Conservation (phyloP, 2,888 invertebrate species). For the Omphaloscelis lunosa region DNA sequence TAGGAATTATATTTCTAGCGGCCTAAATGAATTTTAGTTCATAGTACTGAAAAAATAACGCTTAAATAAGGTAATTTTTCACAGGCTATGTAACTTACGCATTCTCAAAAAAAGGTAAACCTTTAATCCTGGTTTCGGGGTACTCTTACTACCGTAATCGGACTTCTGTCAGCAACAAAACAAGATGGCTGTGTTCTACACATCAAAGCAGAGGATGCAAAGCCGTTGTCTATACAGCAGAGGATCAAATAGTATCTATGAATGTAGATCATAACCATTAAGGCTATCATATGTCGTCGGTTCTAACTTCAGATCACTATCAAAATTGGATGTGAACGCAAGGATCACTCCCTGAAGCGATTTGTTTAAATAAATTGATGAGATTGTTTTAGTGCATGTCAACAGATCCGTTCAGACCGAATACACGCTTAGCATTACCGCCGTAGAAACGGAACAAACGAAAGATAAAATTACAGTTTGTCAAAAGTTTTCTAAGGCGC, state of each 20-base stretch:
- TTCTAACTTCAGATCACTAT: not conserved
- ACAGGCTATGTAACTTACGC: not conserved
- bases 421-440: not conserved
- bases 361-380: not conserved
- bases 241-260: not conserved
- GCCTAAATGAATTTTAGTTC: not conserved
- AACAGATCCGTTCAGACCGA: not conserved
- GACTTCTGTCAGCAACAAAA: not conserved
- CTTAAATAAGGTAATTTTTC: not conserved
- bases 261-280: conserved; percentile 3
- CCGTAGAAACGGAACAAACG: not conserved
- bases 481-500: not conserved
- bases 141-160: conserved; percentile 2
- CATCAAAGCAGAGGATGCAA: conserved; percentile 17
- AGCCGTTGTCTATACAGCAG: conserved; percentile 1
- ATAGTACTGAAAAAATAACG: no score
- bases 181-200: conserved; percentile 21
- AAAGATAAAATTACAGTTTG: not conserved
- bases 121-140: conserved; percentile 10
- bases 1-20: not conserved
- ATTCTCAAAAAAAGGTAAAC: conserved; percentile 15
- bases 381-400: not conserved
- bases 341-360: not conserved
- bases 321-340: not conserved
- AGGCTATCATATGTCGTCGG: not conserved